Conservation (phyloP, 2,797 vertebrate genomes). For the Petrocephalus sullivani region DNA sequence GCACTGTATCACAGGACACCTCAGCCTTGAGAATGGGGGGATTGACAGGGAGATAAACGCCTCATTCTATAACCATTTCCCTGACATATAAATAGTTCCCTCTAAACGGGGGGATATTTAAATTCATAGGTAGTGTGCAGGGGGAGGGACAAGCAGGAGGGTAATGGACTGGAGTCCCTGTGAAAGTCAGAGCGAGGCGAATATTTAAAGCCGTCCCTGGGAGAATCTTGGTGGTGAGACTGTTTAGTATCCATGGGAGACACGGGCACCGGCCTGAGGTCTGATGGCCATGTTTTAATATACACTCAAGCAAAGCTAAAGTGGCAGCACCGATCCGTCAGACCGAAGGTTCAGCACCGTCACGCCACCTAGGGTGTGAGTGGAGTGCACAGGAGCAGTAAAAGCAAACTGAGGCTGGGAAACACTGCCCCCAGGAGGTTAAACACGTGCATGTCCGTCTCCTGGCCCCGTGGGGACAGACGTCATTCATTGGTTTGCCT, state of each 20-base stretch:
- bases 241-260: too few species aligned
- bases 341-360: background rate
- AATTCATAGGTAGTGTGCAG: conserved; percentile 65
- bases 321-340: background rate
- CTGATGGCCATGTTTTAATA: too few species aligned
- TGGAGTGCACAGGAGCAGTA: background rate
- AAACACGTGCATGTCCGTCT: background rate
- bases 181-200: conserved; percentile 48
- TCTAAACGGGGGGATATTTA: conserved; percentile 53
- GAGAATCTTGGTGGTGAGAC: background rate
- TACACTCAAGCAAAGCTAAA: background rate
- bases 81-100: conserved; percentile 62
- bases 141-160: conserved; percentile 43
- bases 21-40: background rate
- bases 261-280: too few species aligned
- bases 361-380: background rate
- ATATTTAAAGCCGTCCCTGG: conserved; percentile 18
- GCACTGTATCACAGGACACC: background rate
- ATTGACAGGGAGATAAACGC: conserved; percentile 51
- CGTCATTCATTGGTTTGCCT: background rate
- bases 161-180: conserved; percentile 62
- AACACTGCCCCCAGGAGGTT: background rate
- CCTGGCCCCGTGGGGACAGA: background rate
- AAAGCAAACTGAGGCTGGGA: background rate
- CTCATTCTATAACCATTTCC: conserved; percentile 57